These are phyloP conservation scores for Sitta europaea DNA, from an alignment of 2,113 vertebrate species.

Conservation along the genomic window DNA sequence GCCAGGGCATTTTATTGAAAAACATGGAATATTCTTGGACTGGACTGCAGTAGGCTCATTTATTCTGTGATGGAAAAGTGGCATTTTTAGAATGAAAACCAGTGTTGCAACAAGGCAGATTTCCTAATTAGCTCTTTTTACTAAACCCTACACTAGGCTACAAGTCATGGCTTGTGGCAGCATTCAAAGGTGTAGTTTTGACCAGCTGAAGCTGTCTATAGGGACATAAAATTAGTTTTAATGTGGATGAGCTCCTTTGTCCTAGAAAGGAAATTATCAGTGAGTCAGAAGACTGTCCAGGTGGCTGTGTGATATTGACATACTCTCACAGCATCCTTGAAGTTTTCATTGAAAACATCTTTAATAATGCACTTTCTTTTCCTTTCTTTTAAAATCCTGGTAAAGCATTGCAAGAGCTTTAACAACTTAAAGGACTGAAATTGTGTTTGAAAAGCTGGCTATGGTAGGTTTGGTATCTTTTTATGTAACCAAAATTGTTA, in stretches of 20 bases:
- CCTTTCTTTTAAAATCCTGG: not conserved
- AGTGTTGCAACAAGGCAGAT: not conserved
- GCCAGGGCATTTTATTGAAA: not conserved
- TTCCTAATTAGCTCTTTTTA: not conserved
- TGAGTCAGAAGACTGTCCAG: not conserved
- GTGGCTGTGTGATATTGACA: not conserved
- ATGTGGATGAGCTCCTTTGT: not conserved
- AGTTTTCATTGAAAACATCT: not conserved
- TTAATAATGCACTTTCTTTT: not conserved
- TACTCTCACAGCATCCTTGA: not conserved
- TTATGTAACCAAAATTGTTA: not conserved
- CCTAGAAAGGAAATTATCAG: not conserved
- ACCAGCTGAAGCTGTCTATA: not conserved
- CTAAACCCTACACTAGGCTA: not conserved
- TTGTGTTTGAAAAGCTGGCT: not conserved
- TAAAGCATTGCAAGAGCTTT: not conserved
- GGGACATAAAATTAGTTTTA: not conserved
- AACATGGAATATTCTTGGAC: not conserved
- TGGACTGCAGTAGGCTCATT: not conserved
- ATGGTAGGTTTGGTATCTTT: not conserved
- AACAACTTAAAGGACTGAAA: not conserved
- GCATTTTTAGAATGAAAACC: not conserved
- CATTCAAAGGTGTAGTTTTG: not conserved
- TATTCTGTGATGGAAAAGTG: not conserved
- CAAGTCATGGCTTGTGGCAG: not conserved